These are phyloP conservation scores for Pristionchus mayeri DNA, from an alignment of 2,888 invertebrate species.

Conservation along the genomic window DNA sequence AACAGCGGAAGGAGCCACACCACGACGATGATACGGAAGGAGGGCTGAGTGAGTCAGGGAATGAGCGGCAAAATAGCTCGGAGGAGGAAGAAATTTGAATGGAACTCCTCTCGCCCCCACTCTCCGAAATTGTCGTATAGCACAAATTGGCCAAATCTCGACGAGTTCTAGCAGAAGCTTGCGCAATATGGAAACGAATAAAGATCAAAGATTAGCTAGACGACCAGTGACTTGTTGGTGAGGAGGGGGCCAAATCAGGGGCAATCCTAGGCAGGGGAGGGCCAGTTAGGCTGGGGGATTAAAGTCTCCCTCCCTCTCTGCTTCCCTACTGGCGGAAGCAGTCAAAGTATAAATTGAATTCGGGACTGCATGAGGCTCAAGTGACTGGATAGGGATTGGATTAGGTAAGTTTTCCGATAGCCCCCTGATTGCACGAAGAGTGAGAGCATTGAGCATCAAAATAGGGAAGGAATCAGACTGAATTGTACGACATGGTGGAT, in stretches of 20 bases:
- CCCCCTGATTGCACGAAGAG: constrained; percentile 1
- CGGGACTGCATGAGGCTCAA: not conserved
- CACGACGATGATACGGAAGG: not conserved
- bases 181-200: no score
- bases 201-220: no score
- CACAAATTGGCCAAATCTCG: constrained; percentile 11
- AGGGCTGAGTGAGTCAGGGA: not conserved
- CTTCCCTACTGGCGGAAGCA: constrained; percentile 33
- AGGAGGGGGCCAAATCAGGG: not conserved
- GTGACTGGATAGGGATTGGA: constrained; percentile 31
- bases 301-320: not conserved
- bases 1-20: constrained; percentile 9
- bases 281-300: constrained; percentile 37
- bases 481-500: no score
- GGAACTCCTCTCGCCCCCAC: not conserved
- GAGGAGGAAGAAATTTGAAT: not conserved
- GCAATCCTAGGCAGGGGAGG: not conserved
- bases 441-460: not conserved
- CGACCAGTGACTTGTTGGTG: constrained; percentile 6
- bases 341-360: constrained; percentile 45
- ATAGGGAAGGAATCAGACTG: no score
- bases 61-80: not conserved
- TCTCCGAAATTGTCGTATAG: constrained; percentile 5
- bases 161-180: not conserved
- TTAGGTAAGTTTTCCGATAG: constrained; percentile 30